These are phyloP conservation scores for Mesorhabditis spiculigera DNA, from an alignment of 2,888 invertebrate species.

Conservation along the genomic window DNA sequence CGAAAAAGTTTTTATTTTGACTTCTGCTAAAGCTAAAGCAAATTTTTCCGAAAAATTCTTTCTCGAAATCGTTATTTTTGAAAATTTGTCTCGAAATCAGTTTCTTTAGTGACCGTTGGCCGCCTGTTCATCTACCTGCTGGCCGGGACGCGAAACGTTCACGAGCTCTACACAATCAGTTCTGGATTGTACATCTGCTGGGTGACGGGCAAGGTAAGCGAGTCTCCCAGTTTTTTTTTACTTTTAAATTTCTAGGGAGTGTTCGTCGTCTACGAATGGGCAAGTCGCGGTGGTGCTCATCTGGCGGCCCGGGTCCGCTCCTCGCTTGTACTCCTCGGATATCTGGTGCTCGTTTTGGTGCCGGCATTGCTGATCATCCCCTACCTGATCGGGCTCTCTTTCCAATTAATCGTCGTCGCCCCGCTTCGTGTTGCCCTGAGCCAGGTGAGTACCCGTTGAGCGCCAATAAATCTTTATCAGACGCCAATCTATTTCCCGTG, in stretches of 20 bases:
- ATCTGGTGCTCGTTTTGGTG: constrained; percentile 65
- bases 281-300: constrained; percentile 74
- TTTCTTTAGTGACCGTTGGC: constrained; percentile 71
- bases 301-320: constrained; percentile 15
- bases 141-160: constrained; percentile 68
- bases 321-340: constrained; percentile 20
- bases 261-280: constrained; percentile 78
- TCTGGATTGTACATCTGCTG: constrained; percentile 79
- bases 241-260: constrained; percentile 1
- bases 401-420: constrained; percentile 82
- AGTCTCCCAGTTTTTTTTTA: background rate
- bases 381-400: constrained; percentile 81
- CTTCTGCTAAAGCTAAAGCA: too few relatives aligned
- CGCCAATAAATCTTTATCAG: constrained; percentile 60
- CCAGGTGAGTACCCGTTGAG: constrained; percentile 22
- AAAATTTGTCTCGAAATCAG: too few relatives aligned
- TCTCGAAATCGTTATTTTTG: too few relatives aligned
- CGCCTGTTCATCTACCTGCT: constrained; percentile 45
- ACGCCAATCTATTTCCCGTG: constrained; percentile 69
- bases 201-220: constrained; percentile 72
- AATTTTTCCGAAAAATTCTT: too few relatives aligned
- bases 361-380: constrained; percentile 85
- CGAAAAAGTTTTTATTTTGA: too few relatives aligned
- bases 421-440: constrained; percentile 78
- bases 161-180: constrained; percentile 68